Conservation (phyloP, 2,797 vertebrate genomes). For the Mallotus villosus region DNA sequence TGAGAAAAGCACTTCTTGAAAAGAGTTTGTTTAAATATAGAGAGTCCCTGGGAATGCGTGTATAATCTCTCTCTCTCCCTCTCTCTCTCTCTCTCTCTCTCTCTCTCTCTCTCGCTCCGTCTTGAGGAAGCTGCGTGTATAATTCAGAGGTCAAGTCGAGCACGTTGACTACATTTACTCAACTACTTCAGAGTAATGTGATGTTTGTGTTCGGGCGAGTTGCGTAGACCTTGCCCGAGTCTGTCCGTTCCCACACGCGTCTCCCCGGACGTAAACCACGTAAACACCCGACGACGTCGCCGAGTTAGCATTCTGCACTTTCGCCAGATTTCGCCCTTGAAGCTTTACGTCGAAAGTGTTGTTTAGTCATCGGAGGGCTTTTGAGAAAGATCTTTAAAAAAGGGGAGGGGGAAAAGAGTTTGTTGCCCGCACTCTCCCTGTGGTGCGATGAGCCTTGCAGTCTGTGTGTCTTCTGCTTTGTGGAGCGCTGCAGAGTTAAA, state of each 20-base stretch:
- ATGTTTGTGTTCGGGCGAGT: background rate
- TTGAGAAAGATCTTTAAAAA: constrained; percentile 18
- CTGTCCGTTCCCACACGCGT: no score
- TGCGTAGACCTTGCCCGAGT: background rate
- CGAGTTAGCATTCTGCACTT: no score
- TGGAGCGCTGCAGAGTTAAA: constrained; percentile 68
- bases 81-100: no score
- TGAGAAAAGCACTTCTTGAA: constrained; percentile 45
- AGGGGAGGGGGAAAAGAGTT: no score
- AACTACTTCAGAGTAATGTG: background rate
- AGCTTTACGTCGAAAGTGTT: no score
- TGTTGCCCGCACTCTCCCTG: constrained; percentile 55
- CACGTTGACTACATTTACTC: background rate
- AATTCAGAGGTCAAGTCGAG: constrained; percentile 45
- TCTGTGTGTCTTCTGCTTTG: constrained; percentile 51
- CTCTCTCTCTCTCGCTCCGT: no score
- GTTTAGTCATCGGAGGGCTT: constrained; percentile 9
- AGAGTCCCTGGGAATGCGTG: constrained; percentile 21
- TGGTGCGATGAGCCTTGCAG: constrained; percentile 51
- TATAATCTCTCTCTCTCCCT: no score
- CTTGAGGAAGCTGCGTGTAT: constrained; percentile 37
- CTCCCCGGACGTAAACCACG: no score
- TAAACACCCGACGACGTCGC: no score
- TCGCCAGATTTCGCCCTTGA: no score
- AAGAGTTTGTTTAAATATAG: constrained; percentile 36